Evolutionary conservation across 1,140 invertebrate genomes (phyloP), one percentile per base, ranked within the genome.

Genomic region (Diorhabda elongata): DNA sequence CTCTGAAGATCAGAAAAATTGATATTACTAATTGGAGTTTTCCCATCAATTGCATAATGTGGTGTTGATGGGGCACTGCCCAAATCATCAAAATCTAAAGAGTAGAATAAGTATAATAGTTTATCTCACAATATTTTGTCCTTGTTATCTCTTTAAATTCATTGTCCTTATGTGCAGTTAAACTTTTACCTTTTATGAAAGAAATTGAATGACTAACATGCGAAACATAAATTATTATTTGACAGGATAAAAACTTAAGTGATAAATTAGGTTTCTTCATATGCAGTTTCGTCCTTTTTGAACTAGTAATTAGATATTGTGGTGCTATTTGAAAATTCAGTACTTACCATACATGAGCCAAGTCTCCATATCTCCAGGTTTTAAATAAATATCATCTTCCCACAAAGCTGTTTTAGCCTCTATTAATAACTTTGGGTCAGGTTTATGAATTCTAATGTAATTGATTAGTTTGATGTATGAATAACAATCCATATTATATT

Each of bases 401-500:
- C 92, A 94, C 3, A 85, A 74, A 7, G 84, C 80, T 66, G 83
- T 78, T 42, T 82, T 78, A 3, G 84, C 75, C 8, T 81, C 80
- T 56, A 85, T 84, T 8, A 93, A 79, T 42, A 86, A 82, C 57
- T 88, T 79, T 47, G 85, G 82, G n/a, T 74, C 81, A 26, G 87
- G 78, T 74, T 88, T 87, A 64, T 88, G 83, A 44, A 81, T 83
- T 74, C 93, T 86, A 64, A 96, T 90, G 77, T 89, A 97, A 83
- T 97, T 97, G 8, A 97, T 89, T 72, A 96, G 82, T 80, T 94
- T 94, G 26, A 96, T 95, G 73, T 91, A 96, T 0, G 88, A 89
- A 81, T 95, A 93, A 75, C 89, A 90, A 78, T 96, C 93, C 84
- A 96, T 87, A 68, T 85, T 85, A 76, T 90, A 88, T 73, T 87